Evolutionary conservation across 2,113 vertebrate genomes (phyloP).

Genomic region (Chascanopsetta lugubris): DNA sequence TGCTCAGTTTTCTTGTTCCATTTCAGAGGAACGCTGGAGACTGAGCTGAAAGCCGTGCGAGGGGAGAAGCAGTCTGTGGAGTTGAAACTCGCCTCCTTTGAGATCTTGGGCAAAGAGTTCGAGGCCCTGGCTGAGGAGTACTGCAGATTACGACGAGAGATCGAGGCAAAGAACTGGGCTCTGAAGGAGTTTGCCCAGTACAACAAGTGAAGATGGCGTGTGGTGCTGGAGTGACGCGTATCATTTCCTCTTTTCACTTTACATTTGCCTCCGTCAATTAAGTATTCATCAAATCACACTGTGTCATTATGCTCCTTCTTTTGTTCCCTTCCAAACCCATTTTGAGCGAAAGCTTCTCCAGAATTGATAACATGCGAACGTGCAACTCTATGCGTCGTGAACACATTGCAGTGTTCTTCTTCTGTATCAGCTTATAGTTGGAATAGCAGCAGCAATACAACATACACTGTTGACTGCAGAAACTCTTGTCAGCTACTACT

Average conservation of each 20-base stretch:
- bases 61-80: slow-evolving; percentile 73
- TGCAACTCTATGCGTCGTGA: too few species aligned
- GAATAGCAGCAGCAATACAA: too few species aligned
- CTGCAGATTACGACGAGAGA: slow-evolving; percentile 71
- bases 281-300: neutral
- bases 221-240: neutral
- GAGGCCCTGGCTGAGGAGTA: slow-evolving; percentile 79
- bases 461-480: neutral
- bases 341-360: neutral
- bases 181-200: slow-evolving; percentile 75
- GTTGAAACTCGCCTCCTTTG: slow-evolving; percentile 76
- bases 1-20: neutral
- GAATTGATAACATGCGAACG: too few species aligned
- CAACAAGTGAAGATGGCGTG: slow-evolving; percentile 20
- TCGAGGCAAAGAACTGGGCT: slow-evolving; percentile 80
- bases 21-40: slow-evolving; percentile 73
- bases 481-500: too few species aligned
- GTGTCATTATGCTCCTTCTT: neutral
- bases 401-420: neutral
- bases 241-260: neutral
- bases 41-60: slow-evolving; percentile 61
- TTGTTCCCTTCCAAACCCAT: neutral
- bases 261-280: neutral
- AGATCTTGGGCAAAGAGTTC: slow-evolving; percentile 81
- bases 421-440: neutral